Conservation (phyloP, 2,888 invertebrate genomes). For the Ichneumoninae sp. region DNA sequence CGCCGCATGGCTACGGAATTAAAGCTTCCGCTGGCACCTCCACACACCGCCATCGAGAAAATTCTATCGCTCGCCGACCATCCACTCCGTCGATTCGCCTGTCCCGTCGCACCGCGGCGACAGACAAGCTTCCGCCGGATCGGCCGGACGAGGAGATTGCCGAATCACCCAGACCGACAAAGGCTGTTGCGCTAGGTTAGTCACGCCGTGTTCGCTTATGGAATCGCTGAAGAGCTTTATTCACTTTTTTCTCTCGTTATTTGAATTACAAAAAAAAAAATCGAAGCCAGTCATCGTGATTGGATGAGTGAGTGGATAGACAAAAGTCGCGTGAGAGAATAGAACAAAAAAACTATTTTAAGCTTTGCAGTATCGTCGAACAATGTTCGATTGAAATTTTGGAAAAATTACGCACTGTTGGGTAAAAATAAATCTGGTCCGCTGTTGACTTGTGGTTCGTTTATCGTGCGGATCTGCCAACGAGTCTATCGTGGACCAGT, state of each 20-base stretch:
- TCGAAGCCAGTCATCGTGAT: not conserved
- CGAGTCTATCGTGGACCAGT: not conserved
- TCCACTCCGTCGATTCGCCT: not conserved
- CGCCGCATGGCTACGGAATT: constrained; percentile 67
- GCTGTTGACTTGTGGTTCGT: not conserved
- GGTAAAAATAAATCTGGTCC: not conserved
- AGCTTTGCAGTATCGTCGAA: not conserved
- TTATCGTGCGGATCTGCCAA: not conserved
- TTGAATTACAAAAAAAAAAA: not conserved
- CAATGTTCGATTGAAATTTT: not conserved
- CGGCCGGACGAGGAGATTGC: constrained; percentile 63
- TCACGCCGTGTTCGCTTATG: constrained; percentile 24
- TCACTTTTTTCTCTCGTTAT: not conserved
- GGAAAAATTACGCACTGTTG: not conserved
- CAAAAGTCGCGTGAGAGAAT: not conserved
- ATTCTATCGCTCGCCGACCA: constrained; percentile 13
- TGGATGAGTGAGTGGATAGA: not conserved
- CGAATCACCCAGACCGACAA: constrained; percentile 58
- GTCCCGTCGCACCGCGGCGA: constrained; percentile 5
- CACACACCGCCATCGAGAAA: constrained; percentile 8
- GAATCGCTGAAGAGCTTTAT: not conserved
- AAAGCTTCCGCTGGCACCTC: constrained; percentile 49
- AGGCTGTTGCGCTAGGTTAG: constrained; percentile 42
- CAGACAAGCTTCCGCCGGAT: constrained; percentile 49
- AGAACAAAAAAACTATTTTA: not conserved